Conservation (phyloP, 2,113 vertebrate species). For the Myotis brandtii region DNA sequence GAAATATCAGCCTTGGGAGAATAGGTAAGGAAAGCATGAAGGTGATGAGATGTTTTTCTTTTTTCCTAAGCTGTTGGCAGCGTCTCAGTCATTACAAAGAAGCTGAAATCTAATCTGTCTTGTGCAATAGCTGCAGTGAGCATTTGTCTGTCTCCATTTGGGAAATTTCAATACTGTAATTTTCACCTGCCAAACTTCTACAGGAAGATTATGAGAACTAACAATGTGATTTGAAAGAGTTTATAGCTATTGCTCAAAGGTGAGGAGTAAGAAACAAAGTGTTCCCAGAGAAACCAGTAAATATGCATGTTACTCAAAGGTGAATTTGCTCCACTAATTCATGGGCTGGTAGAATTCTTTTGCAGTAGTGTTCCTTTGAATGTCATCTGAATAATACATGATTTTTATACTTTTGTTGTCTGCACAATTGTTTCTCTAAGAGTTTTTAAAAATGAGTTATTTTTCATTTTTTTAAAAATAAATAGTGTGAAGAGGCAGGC, state of each 20-base stretch:
- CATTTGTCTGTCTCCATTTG: slow-evolving; percentile 56
- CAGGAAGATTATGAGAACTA: slow-evolving; percentile 54
- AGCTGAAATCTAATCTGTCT: slow-evolving; percentile 61
- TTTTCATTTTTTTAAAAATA: slow-evolving; percentile 65
- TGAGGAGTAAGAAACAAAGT: slow-evolving; percentile 60
- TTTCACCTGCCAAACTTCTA: slow-evolving; percentile 57
- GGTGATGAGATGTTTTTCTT: neutral
- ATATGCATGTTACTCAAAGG: slow-evolving; percentile 58
- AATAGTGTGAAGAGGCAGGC: slow-evolving; percentile 18
- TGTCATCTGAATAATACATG: slow-evolving; percentile 69
- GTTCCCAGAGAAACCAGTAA: slow-evolving; percentile 55
- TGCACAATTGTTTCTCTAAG: slow-evolving; percentile 29
- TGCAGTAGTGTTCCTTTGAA: slow-evolving; percentile 50
- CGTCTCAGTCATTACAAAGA: slow-evolving; percentile 13
- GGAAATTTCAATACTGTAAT: slow-evolving; percentile 63
- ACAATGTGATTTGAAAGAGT: slow-evolving; percentile 44
- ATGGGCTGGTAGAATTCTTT: slow-evolving; percentile 20
- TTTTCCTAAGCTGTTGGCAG: neutral
- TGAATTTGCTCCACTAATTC: slow-evolving; percentile 18
- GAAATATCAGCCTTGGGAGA: neutral
- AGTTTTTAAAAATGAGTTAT: slow-evolving; percentile 54
- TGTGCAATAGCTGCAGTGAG: neutral
- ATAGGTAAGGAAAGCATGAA: neutral
- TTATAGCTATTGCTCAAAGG: slow-evolving; percentile 51
- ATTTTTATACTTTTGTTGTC: slow-evolving; percentile 53